Evolutionary conservation across 2,888 invertebrate genomes (phyloP), one percentile per base, ranked within the genome.

Genomic region (Ectemnius lituratus): DNA sequence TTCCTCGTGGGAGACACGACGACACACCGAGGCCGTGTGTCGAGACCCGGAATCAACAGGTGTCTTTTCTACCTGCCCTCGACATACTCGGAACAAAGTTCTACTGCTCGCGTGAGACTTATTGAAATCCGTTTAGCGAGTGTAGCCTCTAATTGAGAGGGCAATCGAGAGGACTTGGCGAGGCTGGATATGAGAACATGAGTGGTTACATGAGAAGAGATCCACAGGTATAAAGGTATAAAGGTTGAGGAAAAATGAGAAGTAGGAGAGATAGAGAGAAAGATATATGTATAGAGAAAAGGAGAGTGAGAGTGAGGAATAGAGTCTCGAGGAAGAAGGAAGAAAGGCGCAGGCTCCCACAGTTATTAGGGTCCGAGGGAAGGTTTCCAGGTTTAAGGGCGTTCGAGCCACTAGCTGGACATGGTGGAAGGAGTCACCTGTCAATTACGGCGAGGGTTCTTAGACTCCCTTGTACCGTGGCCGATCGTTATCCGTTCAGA

Each of bases 41-140:
- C 70, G 82, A 84, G 80, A 78, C 76, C 76, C 63, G 16, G 73
- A 79, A 85, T 87, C 85, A 88, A 88, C 89, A 89, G 88, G 88
- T 89, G 88, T 87, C 86, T 84, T 27, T 27, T 78, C 77, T 86
- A 86, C 85, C 86, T 84, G 85, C 80, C 78, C 67, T 78, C 79
- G 62, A 69, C 8, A 73, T 62, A 62, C 45, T 27, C 13, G 13
- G 6, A 27, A 13, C 20, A 13, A 18, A 23, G 23, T 23, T 3
- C 23, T 58, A 71, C 11, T 64, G n/a, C 45, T 65, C 73, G 1
- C 73, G 76, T 49, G 14, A 57, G 60, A 85, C 84, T 86, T 83
- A 81, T 85, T 82, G 80, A 85, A 87, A 84, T 86, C 83, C 85
- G 82, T 85, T 86, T 85, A 84, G 79, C 80, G 62, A 59, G 66